These are phyloP conservation scores for Plagiodera versicolora DNA, from an alignment of 2,888 invertebrate species.

Conservation along the genomic window DNA sequence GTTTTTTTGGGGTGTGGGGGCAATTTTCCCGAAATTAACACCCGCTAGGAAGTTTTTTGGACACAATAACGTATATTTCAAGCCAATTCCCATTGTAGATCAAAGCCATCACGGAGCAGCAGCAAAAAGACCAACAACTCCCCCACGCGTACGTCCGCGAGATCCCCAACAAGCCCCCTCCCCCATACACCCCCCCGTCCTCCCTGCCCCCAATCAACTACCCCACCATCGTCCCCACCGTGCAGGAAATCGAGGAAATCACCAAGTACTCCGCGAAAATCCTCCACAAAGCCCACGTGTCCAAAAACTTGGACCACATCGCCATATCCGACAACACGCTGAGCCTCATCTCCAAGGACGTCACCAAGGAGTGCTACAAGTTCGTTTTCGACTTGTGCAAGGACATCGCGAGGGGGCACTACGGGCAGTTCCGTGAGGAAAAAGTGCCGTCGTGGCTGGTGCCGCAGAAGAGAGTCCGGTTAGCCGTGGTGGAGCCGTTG, in stretches of 20 bases:
- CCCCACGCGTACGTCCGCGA: constrained; percentile 64
- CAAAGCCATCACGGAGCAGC: constrained; percentile 58
- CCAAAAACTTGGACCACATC: constrained; percentile 43
- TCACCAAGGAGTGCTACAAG: constrained; percentile 59
- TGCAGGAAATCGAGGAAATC: constrained; percentile 56
- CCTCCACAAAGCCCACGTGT: constrained; percentile 54
- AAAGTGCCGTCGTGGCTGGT: constrained; percentile 60
- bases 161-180: constrained; percentile 76
- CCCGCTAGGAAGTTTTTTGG: no score
- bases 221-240: constrained; percentile 52
- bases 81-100: constrained; percentile 51
- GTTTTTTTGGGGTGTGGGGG: no score
- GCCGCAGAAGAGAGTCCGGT: constrained; percentile 46
- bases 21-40: no score
- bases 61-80: background rate
- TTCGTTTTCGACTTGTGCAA: constrained; percentile 67
- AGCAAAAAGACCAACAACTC: constrained; percentile 58
- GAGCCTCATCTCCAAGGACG: constrained; percentile 41
- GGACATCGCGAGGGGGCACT: constrained; percentile 60
- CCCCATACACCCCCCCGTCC: constrained; percentile 70
- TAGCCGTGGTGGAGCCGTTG: constrained; percentile 55
- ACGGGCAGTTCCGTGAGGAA: constrained; percentile 53
- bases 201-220: constrained; percentile 44
- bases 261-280: constrained; percentile 55
- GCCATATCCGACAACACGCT: constrained; percentile 47